Percentiles rank a stretch among this genome's conserved stretches.
Evolutionary conservation across 2,113 vertebrate species (phyloP).

Genomic region (Myiozetetes cayanensis): DNA sequence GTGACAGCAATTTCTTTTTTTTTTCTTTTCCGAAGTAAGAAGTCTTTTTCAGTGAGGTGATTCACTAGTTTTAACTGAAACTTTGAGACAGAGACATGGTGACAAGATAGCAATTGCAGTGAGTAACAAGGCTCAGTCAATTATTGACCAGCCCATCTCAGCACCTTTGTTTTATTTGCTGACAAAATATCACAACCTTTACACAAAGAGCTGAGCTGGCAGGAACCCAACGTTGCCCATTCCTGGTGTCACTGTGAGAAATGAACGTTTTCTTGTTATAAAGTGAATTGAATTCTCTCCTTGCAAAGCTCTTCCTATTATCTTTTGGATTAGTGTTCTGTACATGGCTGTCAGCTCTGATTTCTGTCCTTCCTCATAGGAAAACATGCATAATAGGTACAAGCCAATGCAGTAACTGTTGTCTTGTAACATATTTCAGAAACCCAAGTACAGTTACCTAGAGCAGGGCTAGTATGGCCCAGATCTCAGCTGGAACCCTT

Average conservation of each 20-base stretch:
- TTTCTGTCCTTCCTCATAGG: background rate
- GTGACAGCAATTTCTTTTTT: background rate
- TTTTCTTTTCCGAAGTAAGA: background rate
- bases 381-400: background rate
- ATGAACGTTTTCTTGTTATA: background rate
- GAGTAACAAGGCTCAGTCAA: constrained; percentile 42
- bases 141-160: constrained; percentile 30
- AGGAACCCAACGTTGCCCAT: background rate
- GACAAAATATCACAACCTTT: background rate
- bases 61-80: constrained; percentile 2
- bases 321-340: background rate
- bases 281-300: constrained; percentile 18
- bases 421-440: background rate
- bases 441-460: background rate
- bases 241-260: background rate
- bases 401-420: background rate
- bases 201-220: background rate
- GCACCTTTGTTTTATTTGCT: constrained; percentile 41
- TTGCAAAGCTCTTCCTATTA: constrained; percentile 5
- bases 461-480: background rate
- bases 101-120: constrained; percentile 15
- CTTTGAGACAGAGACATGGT: constrained; percentile 4
- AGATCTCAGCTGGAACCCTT: background rate
- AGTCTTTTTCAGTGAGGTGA: background rate
- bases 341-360: background rate